phyloP scores from a whole-genome alignment of 2,797 vertebrate genomes.

The Muscicapa comitata region DNA sequence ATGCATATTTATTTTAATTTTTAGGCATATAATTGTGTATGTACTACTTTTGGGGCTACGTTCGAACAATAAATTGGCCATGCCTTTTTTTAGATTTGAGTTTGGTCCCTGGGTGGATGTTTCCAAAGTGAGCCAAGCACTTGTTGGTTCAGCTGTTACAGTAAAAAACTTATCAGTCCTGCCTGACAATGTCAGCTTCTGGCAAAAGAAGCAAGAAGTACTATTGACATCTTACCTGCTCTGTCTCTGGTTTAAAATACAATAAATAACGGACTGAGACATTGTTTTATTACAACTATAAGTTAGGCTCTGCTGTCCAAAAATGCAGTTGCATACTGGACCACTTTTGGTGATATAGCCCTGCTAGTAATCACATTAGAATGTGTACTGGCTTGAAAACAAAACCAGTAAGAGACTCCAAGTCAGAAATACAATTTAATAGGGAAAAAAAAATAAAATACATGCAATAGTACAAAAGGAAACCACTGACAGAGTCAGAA shows the following conservation, averaged over 20 bases:
- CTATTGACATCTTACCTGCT: background rate
- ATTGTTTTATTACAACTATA: background rate
- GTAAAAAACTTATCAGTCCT: background rate
- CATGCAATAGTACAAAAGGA: no score
- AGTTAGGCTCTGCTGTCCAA: background rate
- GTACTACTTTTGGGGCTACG: rapidly evolving
- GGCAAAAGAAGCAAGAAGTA: background rate
- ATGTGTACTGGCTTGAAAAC: no score
- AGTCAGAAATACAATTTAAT: no score
- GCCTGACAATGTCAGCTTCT: background rate
- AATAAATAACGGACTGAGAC: background rate
- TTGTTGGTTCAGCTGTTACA: background rate
- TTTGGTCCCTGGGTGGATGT: background rate
- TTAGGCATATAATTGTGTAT: background rate
- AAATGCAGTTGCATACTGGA: background rate
- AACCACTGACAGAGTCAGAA: no score
- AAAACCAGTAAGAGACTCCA: no score
- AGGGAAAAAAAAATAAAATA: no score
- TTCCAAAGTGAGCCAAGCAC: background rate
- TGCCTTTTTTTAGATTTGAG: background rate
- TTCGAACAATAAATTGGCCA: background rate
- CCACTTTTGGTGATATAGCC: background rate
- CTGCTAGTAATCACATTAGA: background rate
- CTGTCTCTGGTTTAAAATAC: background rate
- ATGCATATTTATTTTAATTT: background rate